Base-by-base conservation (phyloP, 2,113 vertebrate species). In the Cygnus buccinator region DNA sequence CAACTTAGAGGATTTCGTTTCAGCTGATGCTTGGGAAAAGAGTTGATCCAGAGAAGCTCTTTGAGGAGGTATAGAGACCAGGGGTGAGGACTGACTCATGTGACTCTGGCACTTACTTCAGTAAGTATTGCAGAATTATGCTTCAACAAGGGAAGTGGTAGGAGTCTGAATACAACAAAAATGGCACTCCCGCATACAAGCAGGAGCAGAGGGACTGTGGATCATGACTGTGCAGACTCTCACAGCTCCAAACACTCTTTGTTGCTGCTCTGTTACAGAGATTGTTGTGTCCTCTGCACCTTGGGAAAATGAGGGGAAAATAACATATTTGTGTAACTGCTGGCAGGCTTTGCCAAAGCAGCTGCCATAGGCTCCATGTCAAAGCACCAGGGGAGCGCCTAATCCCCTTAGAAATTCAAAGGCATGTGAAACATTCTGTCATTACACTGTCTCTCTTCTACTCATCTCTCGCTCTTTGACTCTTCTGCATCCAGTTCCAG, bases 391-490 rank as follows among this genome's bases (percentile, higher is more conserved):
- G 81, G 87, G 73, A 95, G 88, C 0, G 2, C 54, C 89, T 96
- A 96, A 97, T 95, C 84, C 92, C 93, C 92, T 95, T 75, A 87
- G 82, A 94, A 96, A 97, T 96, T 91, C 92, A 91, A 92, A 96
- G 87, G 92, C 87, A 94, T 93, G 86, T 89, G 91, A 93, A 95
- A 90, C 76, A 96, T 96, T 84, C 86, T 95, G 95, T 96, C 95
- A 94, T 95, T 96, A 94, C 54, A 70, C 84, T 92, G 88, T 92
- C 84, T 95, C 41, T 95, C 62, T 73, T 80, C 94, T 89, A 71
- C 95, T 96, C 93, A 93, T 93, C 94, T 95, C 82, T 82, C 25
- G 1, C 73, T 88, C 52, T 72, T 63, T 90, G 93, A 84, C 78
- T 96, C 82, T 86, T 91, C 85, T 92, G 75, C 95, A 87, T 93